These are phyloP conservation scores for Conopomorpha cramerella DNA, from an alignment of 1,140 invertebrate species.

Conservation along the genomic window DNA sequence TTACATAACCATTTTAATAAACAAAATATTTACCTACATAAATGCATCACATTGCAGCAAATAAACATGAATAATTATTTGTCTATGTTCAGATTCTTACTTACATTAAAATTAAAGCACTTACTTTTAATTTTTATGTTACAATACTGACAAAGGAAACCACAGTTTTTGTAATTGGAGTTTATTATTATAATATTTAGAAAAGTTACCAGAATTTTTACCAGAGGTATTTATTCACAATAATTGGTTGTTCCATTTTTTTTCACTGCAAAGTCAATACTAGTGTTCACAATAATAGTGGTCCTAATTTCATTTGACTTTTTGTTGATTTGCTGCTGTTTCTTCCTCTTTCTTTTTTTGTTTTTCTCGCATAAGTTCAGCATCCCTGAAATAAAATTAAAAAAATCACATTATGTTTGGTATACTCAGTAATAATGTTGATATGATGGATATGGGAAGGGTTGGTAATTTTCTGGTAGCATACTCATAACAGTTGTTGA, in stretches of 20 bases:
- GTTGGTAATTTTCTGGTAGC: too few relatives aligned
- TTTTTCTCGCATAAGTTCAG: slow-evolving; percentile 81
- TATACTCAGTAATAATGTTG: too few relatives aligned
- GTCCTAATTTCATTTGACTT: slow-evolving; percentile 55
- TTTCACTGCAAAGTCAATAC: too few relatives aligned
- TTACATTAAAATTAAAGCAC: too few relatives aligned
- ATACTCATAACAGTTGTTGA: too few relatives aligned
- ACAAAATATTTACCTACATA: too few relatives aligned
- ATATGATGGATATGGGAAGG: too few relatives aligned
- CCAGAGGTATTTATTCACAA: slow-evolving; percentile 13
- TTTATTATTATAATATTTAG: slow-evolving; percentile 14
- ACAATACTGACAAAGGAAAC: slow-evolving; percentile 4
- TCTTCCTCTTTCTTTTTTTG: slow-evolving; percentile 70
- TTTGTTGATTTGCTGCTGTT: slow-evolving; percentile 31
- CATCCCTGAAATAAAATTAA: slow-evolving; percentile 67
- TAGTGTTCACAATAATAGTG: slow-evolving; percentile 13
- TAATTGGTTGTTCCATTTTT: too few relatives aligned
- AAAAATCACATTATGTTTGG: slow-evolving; percentile 7
- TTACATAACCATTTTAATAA: too few relatives aligned
- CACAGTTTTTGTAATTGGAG: slow-evolving; percentile 7
- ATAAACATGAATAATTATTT: too few relatives aligned
- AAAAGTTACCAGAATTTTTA: slow-evolving; percentile 11
- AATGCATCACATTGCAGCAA: too few relatives aligned
- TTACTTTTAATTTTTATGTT: slow-evolving; percentile 2
- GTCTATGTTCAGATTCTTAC: too few relatives aligned